A percentile compares a stretch with the other conserved stretches of the same genome.
These are phyloP conservation scores for Plagodis pulveraria DNA, from an alignment of 2,888 invertebrate genomes.

Conservation along the genomic window DNA sequence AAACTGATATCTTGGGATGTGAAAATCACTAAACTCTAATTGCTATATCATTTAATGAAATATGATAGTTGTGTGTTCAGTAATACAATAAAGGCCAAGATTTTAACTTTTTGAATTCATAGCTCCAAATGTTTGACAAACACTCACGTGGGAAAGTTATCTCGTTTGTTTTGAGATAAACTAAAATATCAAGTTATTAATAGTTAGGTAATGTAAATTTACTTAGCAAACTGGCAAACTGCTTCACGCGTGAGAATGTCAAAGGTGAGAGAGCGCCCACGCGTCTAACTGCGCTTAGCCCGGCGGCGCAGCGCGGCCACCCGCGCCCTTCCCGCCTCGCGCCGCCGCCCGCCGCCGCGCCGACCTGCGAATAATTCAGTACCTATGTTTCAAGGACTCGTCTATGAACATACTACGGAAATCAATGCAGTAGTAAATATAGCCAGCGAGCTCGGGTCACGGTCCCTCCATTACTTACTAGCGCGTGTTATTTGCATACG, in stretches of 20 bases:
- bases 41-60: too few species aligned
- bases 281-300: conserved; percentile 5
- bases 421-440: conserved; percentile 39
- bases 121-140: too few species aligned
- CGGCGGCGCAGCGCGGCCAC: conserved; percentile 5
- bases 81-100: too few species aligned
- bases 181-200: conserved; percentile 1
- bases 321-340: conserved; percentile 4
- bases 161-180: neutral
- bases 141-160: too few species aligned
- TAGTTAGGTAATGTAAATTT: conserved; percentile 1
- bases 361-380: conserved; percentile 40
- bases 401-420: conserved; percentile 16
- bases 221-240: conserved; percentile 12
- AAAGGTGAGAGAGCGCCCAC: conserved; percentile 32
- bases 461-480: conserved; percentile 9
- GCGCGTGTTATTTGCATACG: conserved; percentile 9
- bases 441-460: conserved; percentile 20
- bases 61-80: too few species aligned
- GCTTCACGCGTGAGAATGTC: conserved; percentile 27
- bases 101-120: too few species aligned
- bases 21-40: too few species aligned
- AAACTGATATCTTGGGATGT: too few species aligned
- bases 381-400: conserved; percentile 32
- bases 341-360: conserved; percentile 11